Percentiles rank a stretch among this genome's conserved stretches.
Evolutionary conservation across 2,797 vertebrate species (phyloP).

Genomic region (Chloroceryle amazona): DNA sequence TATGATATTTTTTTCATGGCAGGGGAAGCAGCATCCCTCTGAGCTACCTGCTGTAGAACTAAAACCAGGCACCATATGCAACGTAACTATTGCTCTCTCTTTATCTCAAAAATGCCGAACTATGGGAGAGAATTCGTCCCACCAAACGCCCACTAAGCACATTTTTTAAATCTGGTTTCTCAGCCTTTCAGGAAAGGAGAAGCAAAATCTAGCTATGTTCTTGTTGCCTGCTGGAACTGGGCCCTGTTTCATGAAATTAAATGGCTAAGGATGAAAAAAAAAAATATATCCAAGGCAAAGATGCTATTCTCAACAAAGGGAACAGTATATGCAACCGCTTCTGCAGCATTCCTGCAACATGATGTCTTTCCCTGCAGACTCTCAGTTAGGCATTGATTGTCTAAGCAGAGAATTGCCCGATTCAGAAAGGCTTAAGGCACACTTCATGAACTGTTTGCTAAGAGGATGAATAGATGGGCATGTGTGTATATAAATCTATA

Average conservation of each 20-base stretch:
- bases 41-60: slow-evolving; percentile 30
- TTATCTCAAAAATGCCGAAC: slow-evolving; percentile 51
- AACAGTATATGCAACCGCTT: slow-evolving; percentile 60
- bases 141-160: slow-evolving; percentile 81
- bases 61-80: slow-evolving; percentile 63
- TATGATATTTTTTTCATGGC: not conserved
- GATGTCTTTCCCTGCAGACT: slow-evolving; percentile 56
- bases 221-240: slow-evolving; percentile 72
- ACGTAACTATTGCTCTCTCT: not conserved
- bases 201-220: slow-evolving; percentile 68
- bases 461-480: slow-evolving; percentile 51
- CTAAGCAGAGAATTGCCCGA: slow-evolving; percentile 26
- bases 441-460: slow-evolving; percentile 55
- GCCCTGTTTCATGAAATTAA: slow-evolving; percentile 76
- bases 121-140: slow-evolving; percentile 74
- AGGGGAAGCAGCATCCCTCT: not conserved
- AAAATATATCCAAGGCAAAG: slow-evolving; percentile 48
- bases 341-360: slow-evolving; percentile 54
- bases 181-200: slow-evolving; percentile 80
- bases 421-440: slow-evolving; percentile 39
- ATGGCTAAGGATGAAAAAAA: slow-evolving; percentile 40
- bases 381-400: slow-evolving; percentile 51
- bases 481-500: slow-evolving; percentile 29
- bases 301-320: slow-evolving; percentile 68
- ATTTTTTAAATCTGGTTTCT: slow-evolving; percentile 80